Evolutionary conservation across 2,113 vertebrate species (phyloP).

Genomic region (Sus scrofa): DNA sequence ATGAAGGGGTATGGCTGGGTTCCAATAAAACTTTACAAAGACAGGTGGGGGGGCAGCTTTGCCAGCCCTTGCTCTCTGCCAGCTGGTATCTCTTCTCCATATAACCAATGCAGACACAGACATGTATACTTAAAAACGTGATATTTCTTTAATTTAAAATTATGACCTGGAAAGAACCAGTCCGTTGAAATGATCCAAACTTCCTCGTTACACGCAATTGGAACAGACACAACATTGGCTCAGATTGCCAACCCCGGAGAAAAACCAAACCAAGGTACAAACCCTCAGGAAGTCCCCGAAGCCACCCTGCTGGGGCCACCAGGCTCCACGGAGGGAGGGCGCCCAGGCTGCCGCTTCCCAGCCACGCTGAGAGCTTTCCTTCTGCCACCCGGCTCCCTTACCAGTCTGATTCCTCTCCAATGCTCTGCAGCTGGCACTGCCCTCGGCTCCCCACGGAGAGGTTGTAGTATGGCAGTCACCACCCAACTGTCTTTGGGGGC

Average conservation of each 20-base stretch:
- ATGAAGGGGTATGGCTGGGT: background rate
- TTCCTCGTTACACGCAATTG: slow-evolving; percentile 35
- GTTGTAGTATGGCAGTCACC: fast-evolving
- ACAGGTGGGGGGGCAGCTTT: background rate
- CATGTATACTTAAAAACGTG: slow-evolving; percentile 29
- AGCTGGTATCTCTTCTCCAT: background rate
- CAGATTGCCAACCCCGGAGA: slow-evolving; percentile 67
- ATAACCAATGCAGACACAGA: slow-evolving; percentile 57
- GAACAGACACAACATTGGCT: slow-evolving; percentile 67
- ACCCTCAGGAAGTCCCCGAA: background rate
- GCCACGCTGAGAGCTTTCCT: background rate
- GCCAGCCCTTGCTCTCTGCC: background rate
- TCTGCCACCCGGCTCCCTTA: background rate
- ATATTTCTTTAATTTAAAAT: slow-evolving; percentile 81
- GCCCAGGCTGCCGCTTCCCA: background rate
- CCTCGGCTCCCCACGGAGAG: background rate
- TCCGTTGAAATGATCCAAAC: slow-evolving; percentile 45
- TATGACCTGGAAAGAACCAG: slow-evolving; percentile 66
- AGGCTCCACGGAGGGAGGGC: background rate
- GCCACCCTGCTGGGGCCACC: background rate
- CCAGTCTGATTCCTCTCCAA: background rate
- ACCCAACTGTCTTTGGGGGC: background rate
- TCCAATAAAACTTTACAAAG: slow-evolving; percentile 58
- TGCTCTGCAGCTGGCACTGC: background rate
- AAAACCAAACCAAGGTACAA: background rate